A percentile compares a stretch with the other conserved stretches of the same genome.
phyloP scores from a whole-genome alignment of 2,888 invertebrate species.

The Junonia oenone region DNA sequence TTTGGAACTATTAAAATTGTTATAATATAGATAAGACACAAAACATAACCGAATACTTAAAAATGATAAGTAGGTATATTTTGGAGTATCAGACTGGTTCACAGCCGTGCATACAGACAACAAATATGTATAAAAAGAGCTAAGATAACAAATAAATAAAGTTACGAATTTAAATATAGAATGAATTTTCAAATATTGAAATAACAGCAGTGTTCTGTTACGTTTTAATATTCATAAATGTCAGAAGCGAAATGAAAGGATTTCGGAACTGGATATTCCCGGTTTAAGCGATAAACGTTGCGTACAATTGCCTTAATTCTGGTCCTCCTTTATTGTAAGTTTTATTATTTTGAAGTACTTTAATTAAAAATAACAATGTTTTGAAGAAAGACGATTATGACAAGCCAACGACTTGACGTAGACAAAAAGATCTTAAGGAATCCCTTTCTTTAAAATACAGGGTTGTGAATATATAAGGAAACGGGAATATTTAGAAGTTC shows the following conservation, averaged over 20 bases:
- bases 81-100: neutral
- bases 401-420: constrained; percentile 50
- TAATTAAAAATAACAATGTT: constrained; percentile 64
- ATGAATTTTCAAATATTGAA: constrained; percentile 29
- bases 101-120: neutral
- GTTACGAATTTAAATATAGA: constrained; percentile 25
- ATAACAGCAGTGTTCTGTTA: constrained; percentile 30
- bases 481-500: constrained; percentile 18
- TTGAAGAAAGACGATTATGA: constrained; percentile 56
- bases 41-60: neutral
- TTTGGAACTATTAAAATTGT: too few relatives aligned
- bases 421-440: constrained; percentile 56
- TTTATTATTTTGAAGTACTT: constrained; percentile 56
- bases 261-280: constrained; percentile 39
- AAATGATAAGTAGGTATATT: neutral
- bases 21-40: too few relatives aligned
- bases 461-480: constrained; percentile 38
- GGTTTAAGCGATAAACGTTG: constrained; percentile 40
- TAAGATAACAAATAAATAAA: constrained; percentile 15
- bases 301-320: constrained; percentile 42
- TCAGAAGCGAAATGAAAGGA: constrained; percentile 43
- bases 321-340: constrained; percentile 43
- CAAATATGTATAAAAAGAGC: neutral
- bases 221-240: constrained; percentile 47
- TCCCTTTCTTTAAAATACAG: constrained; percentile 42